Evolutionary conservation across 1,140 invertebrate genomes (phyloP), one percentile per base, ranked within the genome.

Genomic region (Heliconius hewitsoni): DNA sequence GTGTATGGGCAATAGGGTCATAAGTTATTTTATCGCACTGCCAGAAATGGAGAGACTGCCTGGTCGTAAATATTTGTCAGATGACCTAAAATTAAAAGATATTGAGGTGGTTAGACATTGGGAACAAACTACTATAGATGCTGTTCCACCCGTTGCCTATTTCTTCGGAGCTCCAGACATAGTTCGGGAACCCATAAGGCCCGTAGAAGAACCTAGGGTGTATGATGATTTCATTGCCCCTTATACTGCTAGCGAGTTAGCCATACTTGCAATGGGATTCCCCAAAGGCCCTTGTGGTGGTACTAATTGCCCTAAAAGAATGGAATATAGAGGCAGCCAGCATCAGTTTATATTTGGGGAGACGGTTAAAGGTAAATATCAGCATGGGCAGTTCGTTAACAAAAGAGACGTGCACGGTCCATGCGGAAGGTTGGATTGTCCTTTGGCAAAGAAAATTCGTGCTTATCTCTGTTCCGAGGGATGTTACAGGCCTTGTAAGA

Each of bases 201-300:
- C 90, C 13, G 84, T 80, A 8, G 89, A 91, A 74, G 91, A 92
- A 78, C 83, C 80, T 1, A 81, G 75, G n/a, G 50, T 90, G 1
- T 93, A 88, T 77, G 91, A 94, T 84, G 90, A 93, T 11, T 94
- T 87, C 78, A 86, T 89, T 8, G 91, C 92, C 39, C 93, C 93
- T 30, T 94, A 86, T 78, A 93, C 93, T 70, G 57, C 74, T 2
- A 90, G 88, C 77, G 93, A 94, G 78, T 78, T 94, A 18, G 89
- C 88, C 8, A 94, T 94, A 71, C 82, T 94, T 52, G 84, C 92
- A 4, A 94, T 94, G 93, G 93, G 93, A 27, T 94, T 94, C 76
- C 93, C 93, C 8, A 94, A 94, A 84, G 93, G 93, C 0, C 93
- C 93, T 70, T 94, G 93, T 83, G 92, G 92, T 73, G 93, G 93